These are phyloP conservation scores for Aphodius sticticus DNA, from an alignment of 2,888 invertebrate species.

Conservation along the genomic window DNA sequence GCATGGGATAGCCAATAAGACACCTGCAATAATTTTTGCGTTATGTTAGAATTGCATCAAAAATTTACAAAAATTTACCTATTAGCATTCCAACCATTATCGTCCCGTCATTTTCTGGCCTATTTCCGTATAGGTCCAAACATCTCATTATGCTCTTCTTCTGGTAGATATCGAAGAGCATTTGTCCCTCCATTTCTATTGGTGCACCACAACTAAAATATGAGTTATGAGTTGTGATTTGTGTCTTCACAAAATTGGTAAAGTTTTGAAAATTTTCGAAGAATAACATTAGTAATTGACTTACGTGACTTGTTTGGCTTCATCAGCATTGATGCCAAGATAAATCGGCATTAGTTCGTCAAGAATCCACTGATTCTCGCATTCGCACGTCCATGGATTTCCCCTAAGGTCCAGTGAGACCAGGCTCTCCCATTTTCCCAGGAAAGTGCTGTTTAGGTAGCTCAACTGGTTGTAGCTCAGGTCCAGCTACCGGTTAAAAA, in stretches of 20 bases:
- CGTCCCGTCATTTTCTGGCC: constrained; percentile 73
- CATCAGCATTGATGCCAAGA: constrained; percentile 58
- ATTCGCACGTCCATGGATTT: constrained; percentile 83
- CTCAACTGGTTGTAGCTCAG: constrained; percentile 76
- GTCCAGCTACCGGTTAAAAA: constrained; percentile 65
- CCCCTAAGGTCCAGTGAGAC: constrained; percentile 71
- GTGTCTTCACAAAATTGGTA: background rate
- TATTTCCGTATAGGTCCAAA: constrained; percentile 69
- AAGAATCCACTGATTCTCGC: constrained; percentile 80
- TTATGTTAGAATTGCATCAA: constrained; percentile 5
- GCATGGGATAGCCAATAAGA: constrained; percentile 73
- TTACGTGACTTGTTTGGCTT: constrained; percentile 63
- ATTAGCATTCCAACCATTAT: constrained; percentile 75
- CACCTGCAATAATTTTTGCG: constrained; percentile 59
- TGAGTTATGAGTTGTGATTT: background rate
- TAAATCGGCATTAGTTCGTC: constrained; percentile 68
- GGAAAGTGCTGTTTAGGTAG: constrained; percentile 69
- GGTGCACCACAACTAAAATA: constrained; percentile 70
- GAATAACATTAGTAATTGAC: constrained; percentile 34
- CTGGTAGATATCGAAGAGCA: constrained; percentile 66
- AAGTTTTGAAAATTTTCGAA: too few relatives aligned
- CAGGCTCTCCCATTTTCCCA: constrained; percentile 76
- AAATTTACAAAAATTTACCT: constrained; percentile 59
- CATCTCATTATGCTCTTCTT: constrained; percentile 70
- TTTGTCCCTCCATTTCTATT: constrained; percentile 67